Conservation (phyloP, 2,797 vertebrate genomes). For the Sciaenops ocellatus region DNA sequence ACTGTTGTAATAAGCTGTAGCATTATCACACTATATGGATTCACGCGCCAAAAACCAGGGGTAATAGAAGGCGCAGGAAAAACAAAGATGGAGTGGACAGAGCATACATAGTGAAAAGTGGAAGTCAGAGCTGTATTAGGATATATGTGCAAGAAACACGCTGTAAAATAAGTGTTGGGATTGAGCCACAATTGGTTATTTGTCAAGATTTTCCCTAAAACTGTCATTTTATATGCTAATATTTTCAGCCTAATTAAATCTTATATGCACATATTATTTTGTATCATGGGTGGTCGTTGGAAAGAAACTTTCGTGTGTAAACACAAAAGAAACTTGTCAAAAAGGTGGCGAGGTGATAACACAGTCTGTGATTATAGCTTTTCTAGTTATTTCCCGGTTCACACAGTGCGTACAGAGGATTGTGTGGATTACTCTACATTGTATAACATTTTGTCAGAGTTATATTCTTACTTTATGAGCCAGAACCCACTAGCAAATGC, state of each 20-base stretch:
- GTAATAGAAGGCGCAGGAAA: constrained; percentile 57
- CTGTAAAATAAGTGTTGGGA: constrained; percentile 27
- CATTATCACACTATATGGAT: constrained; percentile 64
- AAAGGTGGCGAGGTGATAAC: constrained; percentile 2
- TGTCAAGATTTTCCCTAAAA: not conserved
- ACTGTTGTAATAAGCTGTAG: constrained; percentile 64
- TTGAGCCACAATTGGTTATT: constrained; percentile 9
- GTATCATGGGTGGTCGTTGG: not conserved
- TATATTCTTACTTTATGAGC: constrained; percentile 61
- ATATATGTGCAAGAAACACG: constrained; percentile 31
- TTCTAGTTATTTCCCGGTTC: constrained; percentile 31
- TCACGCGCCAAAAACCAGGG: constrained; percentile 55
- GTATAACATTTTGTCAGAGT: constrained; percentile 59
- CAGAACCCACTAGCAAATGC: constrained; percentile 43
- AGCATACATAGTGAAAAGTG: not conserved
- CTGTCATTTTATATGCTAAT: not conserved
- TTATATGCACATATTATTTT: not conserved
- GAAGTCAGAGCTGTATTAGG: constrained; percentile 23
- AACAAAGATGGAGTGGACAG: constrained; percentile 32
- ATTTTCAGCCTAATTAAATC: constrained; percentile 24
- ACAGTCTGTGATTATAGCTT: constrained; percentile 4
- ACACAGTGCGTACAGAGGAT: not conserved
- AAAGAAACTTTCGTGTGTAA: not conserved
- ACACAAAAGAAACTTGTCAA: constrained; percentile 11
- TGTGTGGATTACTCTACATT: constrained; percentile 42